Evolutionary conservation across 2,113 vertebrate genomes (phyloP).

Genomic region (Amia ocellicauda): DNA sequence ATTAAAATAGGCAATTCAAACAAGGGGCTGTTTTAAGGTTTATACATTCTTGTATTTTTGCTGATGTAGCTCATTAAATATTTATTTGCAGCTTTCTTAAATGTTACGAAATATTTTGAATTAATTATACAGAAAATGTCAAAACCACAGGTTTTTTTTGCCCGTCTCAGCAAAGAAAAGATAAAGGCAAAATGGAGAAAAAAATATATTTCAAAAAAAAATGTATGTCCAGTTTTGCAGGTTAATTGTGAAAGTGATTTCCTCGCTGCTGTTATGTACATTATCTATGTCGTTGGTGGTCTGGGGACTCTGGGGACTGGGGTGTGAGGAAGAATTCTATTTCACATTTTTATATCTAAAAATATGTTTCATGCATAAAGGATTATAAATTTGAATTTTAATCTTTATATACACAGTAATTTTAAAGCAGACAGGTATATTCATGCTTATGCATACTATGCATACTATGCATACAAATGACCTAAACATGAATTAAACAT

Average conservation of each 20-base stretch:
- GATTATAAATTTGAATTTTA: too few relatives aligned
- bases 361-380: too few relatives aligned
- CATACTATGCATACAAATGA: too few relatives aligned
- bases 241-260: not conserved
- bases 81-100: constrained; percentile 25
- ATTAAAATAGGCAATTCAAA: constrained; percentile 18
- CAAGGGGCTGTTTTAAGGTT: not conserved
- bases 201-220: constrained; percentile 6
- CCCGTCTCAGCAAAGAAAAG: constrained; percentile 2
- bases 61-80: constrained; percentile 26
- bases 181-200: not conserved
- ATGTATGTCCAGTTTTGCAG: not conserved
- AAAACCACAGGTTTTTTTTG: constrained; percentile 1
- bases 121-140: constrained; percentile 25
- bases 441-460: too few relatives aligned
- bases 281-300: too few relatives aligned
- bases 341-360: too few relatives aligned
- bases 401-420: too few relatives aligned
- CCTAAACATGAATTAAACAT: too few relatives aligned
- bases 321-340: too few relatives aligned
- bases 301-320: too few relatives aligned
- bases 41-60: constrained; percentile 21
- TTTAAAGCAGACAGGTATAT: too few relatives aligned
- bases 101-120: constrained; percentile 23
- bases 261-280: too few relatives aligned